Percentiles rank a stretch among this genome's conserved stretches.
phyloP scores from a whole-genome alignment of 2,113 vertebrate species.

The Gopherus flavomarginatus region DNA sequence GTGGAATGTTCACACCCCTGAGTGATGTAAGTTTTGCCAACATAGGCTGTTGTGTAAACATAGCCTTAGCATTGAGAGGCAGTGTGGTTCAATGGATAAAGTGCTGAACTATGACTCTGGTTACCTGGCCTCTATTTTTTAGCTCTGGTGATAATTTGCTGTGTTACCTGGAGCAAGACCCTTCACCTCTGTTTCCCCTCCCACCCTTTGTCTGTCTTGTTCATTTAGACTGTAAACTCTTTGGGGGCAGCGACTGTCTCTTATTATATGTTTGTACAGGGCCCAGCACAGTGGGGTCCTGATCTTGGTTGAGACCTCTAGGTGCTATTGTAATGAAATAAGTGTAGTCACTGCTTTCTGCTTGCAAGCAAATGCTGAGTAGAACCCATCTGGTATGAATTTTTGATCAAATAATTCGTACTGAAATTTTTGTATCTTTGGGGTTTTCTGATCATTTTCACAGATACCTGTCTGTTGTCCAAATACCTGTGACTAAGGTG shows the following conservation, averaged over 20 bases:
- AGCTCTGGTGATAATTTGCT: background rate
- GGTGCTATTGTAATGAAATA: background rate
- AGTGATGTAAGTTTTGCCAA: no score
- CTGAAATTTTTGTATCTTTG: background rate
- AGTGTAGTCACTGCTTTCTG: background rate
- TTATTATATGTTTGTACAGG: background rate
- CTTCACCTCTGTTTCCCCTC: background rate
- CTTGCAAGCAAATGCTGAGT: background rate
- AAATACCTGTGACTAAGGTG: background rate
- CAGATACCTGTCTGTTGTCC: background rate
- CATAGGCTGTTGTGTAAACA: no score
- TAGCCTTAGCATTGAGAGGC: background rate
- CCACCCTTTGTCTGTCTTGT: background rate
- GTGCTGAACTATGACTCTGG: background rate
- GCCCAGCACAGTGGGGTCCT: no score
- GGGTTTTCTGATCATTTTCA: background rate
- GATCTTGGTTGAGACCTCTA: rapidly evolving
- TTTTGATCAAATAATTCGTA: rapidly evolving
- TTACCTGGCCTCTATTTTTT: background rate
- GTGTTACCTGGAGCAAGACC: background rate
- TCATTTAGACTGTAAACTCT: background rate
- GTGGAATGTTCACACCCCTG: no score
- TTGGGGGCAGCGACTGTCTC: rapidly evolving
- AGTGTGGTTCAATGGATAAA: background rate
- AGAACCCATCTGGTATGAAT: rapidly evolving